Conservation (phyloP, 2,797 vertebrate species). For the Enteromius treurensis region DNA sequence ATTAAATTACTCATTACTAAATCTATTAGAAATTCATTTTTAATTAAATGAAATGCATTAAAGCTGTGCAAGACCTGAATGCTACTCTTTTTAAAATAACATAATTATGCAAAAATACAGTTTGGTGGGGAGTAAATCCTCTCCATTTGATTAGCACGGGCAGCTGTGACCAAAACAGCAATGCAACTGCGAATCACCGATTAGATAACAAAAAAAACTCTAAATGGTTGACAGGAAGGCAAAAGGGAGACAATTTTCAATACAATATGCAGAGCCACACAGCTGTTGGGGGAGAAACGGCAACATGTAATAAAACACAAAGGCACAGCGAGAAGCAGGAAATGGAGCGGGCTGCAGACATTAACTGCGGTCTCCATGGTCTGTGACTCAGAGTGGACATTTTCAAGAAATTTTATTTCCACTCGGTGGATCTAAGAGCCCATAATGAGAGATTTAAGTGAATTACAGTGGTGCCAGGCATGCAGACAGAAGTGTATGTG, state of each 20-base stretch:
- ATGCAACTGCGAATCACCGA: conserved; percentile 7
- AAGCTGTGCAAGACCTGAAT: not conserved
- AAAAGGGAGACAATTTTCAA: conserved; percentile 21
- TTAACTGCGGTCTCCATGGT: not conserved
- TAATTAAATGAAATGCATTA: not conserved
- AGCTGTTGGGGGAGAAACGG: conserved; percentile 23
- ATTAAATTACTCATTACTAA: not conserved
- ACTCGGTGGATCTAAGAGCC: conserved; percentile 5
- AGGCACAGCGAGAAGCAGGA: conserved; percentile 13
- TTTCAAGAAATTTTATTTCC: conserved; percentile 45
- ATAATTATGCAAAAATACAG: not conserved
- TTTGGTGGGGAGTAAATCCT: not conserved
- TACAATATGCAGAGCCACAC: conserved; percentile 33
- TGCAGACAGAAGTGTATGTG: not conserved
- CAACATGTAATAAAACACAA: conserved; percentile 19
- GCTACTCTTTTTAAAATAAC: not conserved
- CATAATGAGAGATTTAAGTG: conserved; percentile 37
- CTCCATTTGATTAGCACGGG: not conserved
- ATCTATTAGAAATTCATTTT: not conserved
- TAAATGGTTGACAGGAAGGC: conserved; percentile 26
- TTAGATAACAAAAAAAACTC: conserved; percentile 12
- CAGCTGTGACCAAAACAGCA: conserved; percentile 26
- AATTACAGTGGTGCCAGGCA: conserved; percentile 28
- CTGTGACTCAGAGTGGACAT: conserved; percentile 34
- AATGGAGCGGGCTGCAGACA: conserved; percentile 12